Conservation (phyloP, 1,140 invertebrate species). For the Cryptotermes secundus region DNA sequence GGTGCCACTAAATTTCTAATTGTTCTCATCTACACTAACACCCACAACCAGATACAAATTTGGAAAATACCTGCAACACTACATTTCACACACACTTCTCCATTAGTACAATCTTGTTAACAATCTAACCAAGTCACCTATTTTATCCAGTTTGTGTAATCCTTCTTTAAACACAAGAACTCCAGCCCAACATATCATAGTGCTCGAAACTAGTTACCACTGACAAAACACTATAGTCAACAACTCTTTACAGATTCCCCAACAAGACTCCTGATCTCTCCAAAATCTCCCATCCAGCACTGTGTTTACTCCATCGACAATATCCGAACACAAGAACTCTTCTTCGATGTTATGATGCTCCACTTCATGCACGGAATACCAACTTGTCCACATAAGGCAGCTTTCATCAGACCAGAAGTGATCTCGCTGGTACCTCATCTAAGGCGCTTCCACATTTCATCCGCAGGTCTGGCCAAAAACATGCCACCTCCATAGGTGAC, state of each 20-base stretch:
- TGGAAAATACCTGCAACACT: neutral
- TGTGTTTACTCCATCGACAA: neutral
- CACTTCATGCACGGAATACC: too few relatives aligned
- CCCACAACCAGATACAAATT: neutral
- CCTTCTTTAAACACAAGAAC: neutral
- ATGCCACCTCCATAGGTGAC: too few relatives aligned
- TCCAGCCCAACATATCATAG: neutral
- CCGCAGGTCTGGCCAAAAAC: too few relatives aligned
- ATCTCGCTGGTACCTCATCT: too few relatives aligned
- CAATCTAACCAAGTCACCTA: neutral
- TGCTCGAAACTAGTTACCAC: constrained; percentile 28
- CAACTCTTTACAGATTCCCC: neutral
- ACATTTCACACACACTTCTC: neutral
- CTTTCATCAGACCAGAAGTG: too few relatives aligned
- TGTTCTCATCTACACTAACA: neutral
- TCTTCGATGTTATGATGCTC: too few relatives aligned
- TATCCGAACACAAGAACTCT: neutral
- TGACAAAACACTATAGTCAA: constrained; percentile 19
- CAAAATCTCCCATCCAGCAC: neutral
- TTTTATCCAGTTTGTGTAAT: neutral
- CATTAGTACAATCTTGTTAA: neutral
- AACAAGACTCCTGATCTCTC: neutral
- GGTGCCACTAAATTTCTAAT: neutral
- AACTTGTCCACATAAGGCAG: too few relatives aligned
- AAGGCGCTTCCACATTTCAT: too few relatives aligned